A percentile compares a stretch with the other conserved stretches of the same genome.
These are phyloP conservation scores for Nineta flava DNA, from an alignment of 2,888 invertebrate genomes.

Conservation along the genomic window DNA sequence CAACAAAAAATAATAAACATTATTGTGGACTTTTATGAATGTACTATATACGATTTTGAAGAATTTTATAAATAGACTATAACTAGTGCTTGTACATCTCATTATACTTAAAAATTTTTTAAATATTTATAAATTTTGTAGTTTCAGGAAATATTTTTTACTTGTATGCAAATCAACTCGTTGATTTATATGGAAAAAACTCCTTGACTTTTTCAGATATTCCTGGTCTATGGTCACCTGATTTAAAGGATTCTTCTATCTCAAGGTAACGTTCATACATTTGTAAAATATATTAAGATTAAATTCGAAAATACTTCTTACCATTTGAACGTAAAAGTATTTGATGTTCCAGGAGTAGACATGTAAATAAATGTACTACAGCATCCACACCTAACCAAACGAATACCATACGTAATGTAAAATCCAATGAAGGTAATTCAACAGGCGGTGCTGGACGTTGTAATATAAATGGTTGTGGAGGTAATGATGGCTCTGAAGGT, in stretches of 20 bases:
- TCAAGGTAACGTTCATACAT: no score
- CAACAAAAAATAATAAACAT: no score
- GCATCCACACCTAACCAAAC: constrained; percentile 79
- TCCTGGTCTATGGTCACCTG: background rate
- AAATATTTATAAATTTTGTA: no score
- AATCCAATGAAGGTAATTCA: constrained; percentile 91
- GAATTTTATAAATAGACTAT: no score
- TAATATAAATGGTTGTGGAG: constrained; percentile 44
- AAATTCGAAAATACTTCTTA: constrained; percentile 23
- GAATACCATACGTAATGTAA: constrained; percentile 77
- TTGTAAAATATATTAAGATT: no score
- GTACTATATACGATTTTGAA: no score
- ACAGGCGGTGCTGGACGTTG: constrained; percentile 60
- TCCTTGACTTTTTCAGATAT: background rate
- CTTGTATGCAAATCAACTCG: no score
- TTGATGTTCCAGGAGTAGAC: constrained; percentile 92
- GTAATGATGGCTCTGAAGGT: constrained; percentile 50
- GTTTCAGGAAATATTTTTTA: no score
- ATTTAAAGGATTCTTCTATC: no score
- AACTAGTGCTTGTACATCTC: no score
- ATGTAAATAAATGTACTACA: constrained; percentile 84
- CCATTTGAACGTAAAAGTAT: constrained; percentile 84
- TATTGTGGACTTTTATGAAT: no score
- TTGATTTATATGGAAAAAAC: background rate
- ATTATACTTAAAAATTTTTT: no score